Evolutionary conservation across 2,797 vertebrate species (phyloP).

Genomic region (Pseudochaenichthys georgianus): DNA sequence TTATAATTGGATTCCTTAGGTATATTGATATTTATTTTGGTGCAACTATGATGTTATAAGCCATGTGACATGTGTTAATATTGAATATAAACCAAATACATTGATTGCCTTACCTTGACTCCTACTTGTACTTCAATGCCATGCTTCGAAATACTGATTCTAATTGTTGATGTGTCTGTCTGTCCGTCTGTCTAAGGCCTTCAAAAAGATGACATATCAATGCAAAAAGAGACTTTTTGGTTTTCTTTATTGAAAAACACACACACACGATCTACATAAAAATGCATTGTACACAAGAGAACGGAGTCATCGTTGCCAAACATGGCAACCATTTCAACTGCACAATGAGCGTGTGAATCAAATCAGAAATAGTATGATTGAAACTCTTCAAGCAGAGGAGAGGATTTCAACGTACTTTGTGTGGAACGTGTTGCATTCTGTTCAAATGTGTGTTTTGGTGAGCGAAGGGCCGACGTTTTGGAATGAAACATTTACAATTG

Average conservation of each 20-base stretch:
- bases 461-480: conserved; percentile 27
- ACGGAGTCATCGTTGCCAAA: conserved; percentile 62
- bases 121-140: conserved; percentile 31
- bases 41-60: conserved; percentile 30
- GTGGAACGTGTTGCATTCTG: conserved; percentile 63
- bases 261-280: conserved; percentile 76
- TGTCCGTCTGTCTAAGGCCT: not conserved
- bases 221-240: conserved; percentile 37
- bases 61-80: conserved; percentile 36
- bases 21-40: conserved; percentile 19
- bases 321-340: conserved; percentile 58
- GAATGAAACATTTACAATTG: conserved; percentile 32
- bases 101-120: conserved; percentile 57
- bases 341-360: conserved; percentile 61
- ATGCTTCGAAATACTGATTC: conserved; percentile 25
- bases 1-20: conserved; percentile 6
- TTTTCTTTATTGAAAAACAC: conserved; percentile 82
- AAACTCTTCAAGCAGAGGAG: conserved; percentile 47
- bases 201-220: conserved; percentile 44
- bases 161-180: not conserved
- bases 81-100: conserved; percentile 49
- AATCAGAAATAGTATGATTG: conserved; percentile 54
- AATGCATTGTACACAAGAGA: conserved; percentile 75
- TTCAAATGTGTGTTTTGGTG: conserved; percentile 39
- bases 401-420: conserved; percentile 29